Evolutionary conservation across 2,888 invertebrate species (phyloP).

Genomic region (Anoncus sp.): DNA sequence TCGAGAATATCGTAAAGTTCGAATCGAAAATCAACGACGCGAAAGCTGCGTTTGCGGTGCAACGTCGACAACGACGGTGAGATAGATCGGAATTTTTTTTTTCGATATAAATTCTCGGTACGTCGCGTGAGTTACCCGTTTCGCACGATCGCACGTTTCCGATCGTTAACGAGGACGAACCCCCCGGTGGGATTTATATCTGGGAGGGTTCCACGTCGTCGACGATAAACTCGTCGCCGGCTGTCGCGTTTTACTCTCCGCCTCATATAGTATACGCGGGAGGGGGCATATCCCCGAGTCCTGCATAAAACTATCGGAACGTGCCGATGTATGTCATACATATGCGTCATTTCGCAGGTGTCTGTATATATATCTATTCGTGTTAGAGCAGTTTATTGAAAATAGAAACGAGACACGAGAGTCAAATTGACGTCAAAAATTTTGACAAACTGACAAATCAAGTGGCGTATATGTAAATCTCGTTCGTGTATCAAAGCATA

Average conservation of each 20-base stretch:
- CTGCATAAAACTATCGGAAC: conserved; percentile 7
- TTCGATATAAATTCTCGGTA: conserved; percentile 56
- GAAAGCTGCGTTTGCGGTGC: conserved; percentile 52
- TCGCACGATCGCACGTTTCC: conserved; percentile 62
- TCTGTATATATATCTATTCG: not conserved
- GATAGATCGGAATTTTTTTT: conserved; percentile 15
- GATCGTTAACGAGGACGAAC: conserved; percentile 62
- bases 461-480: conserved; percentile 4
- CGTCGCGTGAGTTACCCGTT: conserved; percentile 51
- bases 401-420: conserved; percentile 10
- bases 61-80: conserved; percentile 46
- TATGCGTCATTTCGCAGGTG: conserved; percentile 13
- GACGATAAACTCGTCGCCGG: conserved; percentile 62
- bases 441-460: conserved; percentile 22
- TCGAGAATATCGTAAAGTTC: conserved; percentile 69
- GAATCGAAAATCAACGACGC: conserved; percentile 71
- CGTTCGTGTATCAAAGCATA: not conserved
- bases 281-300: conserved; percentile 27
- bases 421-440: conserved; percentile 18
- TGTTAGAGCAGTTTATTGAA: conserved; percentile 41
- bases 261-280: conserved; percentile 7
- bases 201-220: conserved; percentile 52
- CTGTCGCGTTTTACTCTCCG: conserved; percentile 48
- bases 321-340: conserved; percentile 7
- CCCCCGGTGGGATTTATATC: conserved; percentile 57